phyloP scores from a whole-genome alignment of 1,140 invertebrate genomes.

The Doryteuthis pealeii region DNA sequence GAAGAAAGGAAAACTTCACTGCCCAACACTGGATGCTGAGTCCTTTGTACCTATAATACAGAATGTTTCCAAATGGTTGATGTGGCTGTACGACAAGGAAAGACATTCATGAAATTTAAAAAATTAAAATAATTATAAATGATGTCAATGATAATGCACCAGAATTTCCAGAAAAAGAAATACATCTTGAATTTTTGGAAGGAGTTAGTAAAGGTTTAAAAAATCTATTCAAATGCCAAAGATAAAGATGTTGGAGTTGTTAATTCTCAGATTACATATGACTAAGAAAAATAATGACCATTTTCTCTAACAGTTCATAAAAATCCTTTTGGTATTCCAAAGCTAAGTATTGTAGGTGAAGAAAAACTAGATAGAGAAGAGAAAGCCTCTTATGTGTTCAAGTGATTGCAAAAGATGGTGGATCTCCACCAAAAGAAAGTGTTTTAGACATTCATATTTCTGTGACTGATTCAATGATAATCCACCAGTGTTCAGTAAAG shows the following conservation, averaged over 20 bases:
- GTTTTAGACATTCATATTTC: constrained; percentile 64
- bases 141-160: constrained; percentile 57
- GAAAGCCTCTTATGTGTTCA: constrained; percentile 64
- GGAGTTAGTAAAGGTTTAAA: constrained; percentile 26
- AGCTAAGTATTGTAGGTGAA: constrained; percentile 37
- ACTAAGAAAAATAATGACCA: constrained; percentile 27
- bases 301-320: constrained; percentile 35
- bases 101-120: background rate
- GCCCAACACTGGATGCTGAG: constrained; percentile 28
- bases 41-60: constrained; percentile 41
- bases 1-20: constrained; percentile 76
- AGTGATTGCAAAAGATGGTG: constrained; percentile 81
- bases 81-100: constrained; percentile 34
- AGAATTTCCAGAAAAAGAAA: constrained; percentile 35
- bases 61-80: constrained; percentile 35
- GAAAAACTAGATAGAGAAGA: constrained; percentile 41
- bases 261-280: constrained; percentile 37
- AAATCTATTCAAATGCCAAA: constrained; percentile 22
- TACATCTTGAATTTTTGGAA: constrained; percentile 42
- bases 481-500: constrained; percentile 73
- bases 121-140: constrained; percentile 27
- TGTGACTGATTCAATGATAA: constrained; percentile 47
- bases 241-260: constrained; percentile 42
- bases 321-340: constrained; percentile 42
- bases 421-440: constrained; percentile 72